Evolutionary conservation across 2,797 vertebrate genomes (phyloP).

Genomic region (Zalophus californianus): DNA sequence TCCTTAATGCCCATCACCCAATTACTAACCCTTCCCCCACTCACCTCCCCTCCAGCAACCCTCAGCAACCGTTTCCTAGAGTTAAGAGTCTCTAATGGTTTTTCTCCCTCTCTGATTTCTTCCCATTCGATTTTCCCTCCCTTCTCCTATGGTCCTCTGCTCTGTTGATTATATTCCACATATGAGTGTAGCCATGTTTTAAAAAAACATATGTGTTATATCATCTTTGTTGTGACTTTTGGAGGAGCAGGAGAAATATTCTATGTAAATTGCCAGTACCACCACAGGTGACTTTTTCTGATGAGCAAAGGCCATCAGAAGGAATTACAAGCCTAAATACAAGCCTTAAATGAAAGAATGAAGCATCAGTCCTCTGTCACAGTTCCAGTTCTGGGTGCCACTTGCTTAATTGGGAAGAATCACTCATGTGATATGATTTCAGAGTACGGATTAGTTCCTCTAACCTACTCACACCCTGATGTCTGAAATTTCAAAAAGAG

Average conservation of each 20-base stretch:
- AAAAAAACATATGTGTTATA: background rate
- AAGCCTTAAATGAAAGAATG: background rate
- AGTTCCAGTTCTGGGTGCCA: background rate
- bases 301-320: background rate
- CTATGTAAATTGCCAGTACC: background rate
- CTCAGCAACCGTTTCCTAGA: background rate
- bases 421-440: background rate
- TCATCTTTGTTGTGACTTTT: background rate
- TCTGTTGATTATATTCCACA: background rate
- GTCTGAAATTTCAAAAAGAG: slow-evolving; percentile 12
- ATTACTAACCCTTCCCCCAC: background rate
- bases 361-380: background rate
- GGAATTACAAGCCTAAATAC: background rate
- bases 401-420: background rate
- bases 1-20: background rate
- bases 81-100: background rate
- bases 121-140: background rate
- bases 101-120: background rate
- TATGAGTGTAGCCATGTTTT: background rate
- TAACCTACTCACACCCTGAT: background rate
- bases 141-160: background rate
- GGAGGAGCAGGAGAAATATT: background rate
- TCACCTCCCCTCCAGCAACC: background rate
- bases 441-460: background rate
- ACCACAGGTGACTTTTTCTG: background rate